Conservation (phyloP, 2,888 invertebrate species). For the Blomia tropicalis region DNA sequence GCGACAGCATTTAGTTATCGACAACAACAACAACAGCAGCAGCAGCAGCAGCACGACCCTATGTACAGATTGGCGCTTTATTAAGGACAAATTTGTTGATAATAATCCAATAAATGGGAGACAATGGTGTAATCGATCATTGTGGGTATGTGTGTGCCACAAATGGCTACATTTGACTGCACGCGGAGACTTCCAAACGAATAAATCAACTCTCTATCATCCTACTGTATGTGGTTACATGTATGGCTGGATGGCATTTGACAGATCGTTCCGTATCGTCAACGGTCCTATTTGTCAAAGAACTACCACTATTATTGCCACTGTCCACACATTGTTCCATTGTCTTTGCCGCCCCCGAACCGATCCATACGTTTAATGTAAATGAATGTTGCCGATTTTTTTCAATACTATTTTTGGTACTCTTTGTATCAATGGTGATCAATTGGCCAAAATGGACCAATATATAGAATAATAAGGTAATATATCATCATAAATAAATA, state of each 20-base stretch:
- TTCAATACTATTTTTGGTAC: no score
- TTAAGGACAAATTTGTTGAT: slow-evolving; percentile 9
- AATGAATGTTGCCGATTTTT: no score
- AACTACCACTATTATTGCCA: no score
- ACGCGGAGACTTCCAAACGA: no score
- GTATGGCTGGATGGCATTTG: not conserved
- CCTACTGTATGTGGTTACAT: not conserved
- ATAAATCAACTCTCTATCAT: not conserved
- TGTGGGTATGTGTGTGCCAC: not conserved
- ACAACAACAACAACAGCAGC: no score
- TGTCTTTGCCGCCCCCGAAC: not conserved
- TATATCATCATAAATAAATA: slow-evolving; percentile 11
- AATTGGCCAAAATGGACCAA: no score
- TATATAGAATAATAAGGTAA: no score
- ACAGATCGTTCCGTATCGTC: not conserved
- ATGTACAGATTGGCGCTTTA: not conserved
- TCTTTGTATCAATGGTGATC: no score
- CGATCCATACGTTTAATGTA: no score
- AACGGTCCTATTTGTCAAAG: slow-evolving; percentile 4
- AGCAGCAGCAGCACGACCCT: no score
- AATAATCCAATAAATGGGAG: slow-evolving; percentile 9
- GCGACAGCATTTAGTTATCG: no score
- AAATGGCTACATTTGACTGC: not conserved
- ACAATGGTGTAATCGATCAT: slow-evolving; percentile 15
- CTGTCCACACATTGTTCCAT: not conserved